phyloP scores from a whole-genome alignment of 2,797 vertebrate genomes.

The Labroides dimidiatus region DNA sequence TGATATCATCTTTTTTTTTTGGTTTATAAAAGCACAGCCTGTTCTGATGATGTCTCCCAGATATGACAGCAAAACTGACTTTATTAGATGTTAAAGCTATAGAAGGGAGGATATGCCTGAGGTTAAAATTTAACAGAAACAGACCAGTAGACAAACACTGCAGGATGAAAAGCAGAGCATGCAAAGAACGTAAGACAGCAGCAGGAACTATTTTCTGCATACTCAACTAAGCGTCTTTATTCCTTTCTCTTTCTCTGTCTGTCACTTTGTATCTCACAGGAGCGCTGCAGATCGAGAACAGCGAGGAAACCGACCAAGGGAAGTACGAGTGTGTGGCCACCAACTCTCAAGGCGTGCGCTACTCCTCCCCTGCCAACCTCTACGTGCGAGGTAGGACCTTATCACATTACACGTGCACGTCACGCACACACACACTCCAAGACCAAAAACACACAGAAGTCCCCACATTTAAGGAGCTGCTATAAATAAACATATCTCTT shows the following conservation, averaged over 20 bases:
- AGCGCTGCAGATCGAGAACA: slow-evolving; percentile 98
- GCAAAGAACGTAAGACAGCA: slow-evolving; percentile 26
- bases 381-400: slow-evolving; percentile 98
- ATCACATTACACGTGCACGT: slow-evolving; percentile 41
- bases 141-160: slow-evolving; percentile 20
- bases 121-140: slow-evolving; percentile 31
- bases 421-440: slow-evolving; percentile 34
- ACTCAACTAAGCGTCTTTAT: slow-evolving; percentile 25
- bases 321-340: slow-evolving; percentile 98
- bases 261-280: slow-evolving; percentile 80
- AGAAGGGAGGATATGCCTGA: slow-evolving; percentile 14
- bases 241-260: slow-evolving; percentile 5
- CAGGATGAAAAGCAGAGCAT: slow-evolving; percentile 39
- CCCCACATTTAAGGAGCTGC: slow-evolving; percentile 37
- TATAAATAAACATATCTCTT: slow-evolving; percentile 40
- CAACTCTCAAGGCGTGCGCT: slow-evolving; percentile 97
- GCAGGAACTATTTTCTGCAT: slow-evolving; percentile 21
- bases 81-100: slow-evolving; percentile 39
- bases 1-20: slow-evolving; percentile 15
- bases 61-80: slow-evolving; percentile 34
- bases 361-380: slow-evolving; percentile 97
- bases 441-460: slow-evolving; percentile 29
- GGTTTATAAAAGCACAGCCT: not conserved
- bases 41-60: slow-evolving; percentile 28
- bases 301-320: slow-evolving; percentile 98